These are phyloP conservation scores for Philaethria dido DNA, from an alignment of 2,888 invertebrate genomes.

Conservation along the genomic window DNA sequence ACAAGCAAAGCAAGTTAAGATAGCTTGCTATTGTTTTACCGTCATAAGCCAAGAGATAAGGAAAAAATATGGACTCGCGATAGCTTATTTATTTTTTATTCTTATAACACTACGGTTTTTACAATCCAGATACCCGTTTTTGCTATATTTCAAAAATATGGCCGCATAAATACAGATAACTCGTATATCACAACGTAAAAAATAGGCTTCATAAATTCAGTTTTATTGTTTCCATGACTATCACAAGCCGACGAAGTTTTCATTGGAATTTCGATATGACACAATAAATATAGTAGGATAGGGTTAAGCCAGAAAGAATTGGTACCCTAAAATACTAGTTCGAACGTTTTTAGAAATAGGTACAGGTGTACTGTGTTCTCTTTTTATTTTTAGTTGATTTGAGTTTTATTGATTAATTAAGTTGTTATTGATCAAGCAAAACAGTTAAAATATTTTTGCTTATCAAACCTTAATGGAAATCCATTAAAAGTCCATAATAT, in stretches of 20 bases:
- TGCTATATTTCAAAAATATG: conserved; percentile 27
- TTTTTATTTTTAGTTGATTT: too few species aligned
- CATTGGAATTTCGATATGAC: conserved; percentile 5
- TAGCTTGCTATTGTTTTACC: neutral
- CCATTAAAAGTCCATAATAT: too few species aligned
- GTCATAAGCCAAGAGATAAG: neutral
- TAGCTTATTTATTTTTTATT: neutral
- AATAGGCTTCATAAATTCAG: conserved; percentile 32
- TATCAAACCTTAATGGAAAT: too few species aligned
- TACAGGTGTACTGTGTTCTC: too few species aligned
- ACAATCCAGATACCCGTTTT: neutral
- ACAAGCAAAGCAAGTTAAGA: neutral
- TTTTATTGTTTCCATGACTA: conserved; percentile 28
- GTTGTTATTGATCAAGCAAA: too few species aligned
- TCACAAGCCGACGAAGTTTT: conserved; percentile 18
- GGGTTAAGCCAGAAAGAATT: neutral
- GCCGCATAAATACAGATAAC: conserved; percentile 26
- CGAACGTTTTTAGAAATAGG: too few species aligned
- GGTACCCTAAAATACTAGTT: too few species aligned
- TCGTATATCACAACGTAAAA: conserved; percentile 23
- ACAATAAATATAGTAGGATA: neutral
- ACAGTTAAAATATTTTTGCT: too few species aligned
- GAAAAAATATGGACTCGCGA: neutral
- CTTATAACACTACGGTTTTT: neutral
- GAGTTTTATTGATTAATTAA: too few species aligned